Evolutionary conservation across 2,888 invertebrate species (phyloP), one percentile per base, ranked within the genome.

Genomic region (Pyrrhosoma nymphula): DNA sequence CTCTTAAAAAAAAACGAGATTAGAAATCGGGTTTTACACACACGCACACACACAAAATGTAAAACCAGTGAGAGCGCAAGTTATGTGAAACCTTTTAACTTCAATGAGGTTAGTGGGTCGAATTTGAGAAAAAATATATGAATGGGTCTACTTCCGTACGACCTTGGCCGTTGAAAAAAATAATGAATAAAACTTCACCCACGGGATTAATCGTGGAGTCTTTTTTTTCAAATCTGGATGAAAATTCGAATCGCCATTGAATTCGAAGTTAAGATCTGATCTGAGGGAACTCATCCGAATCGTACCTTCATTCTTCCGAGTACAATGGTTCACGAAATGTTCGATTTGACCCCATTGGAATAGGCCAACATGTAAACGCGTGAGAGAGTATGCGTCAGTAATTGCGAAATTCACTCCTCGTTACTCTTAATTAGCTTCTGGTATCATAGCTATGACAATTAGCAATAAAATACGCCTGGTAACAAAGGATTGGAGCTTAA

Each of bases 21-120:
- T 82, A 82, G 82, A 82, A 82, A 82, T 82, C 82, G 35, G 4
- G 14, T 82, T 82, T 35, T 69, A 20, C 12, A 47, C 60, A 20
- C 3, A 60, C 60, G 16, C 60, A 14, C 60, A 60, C 60, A 23
- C 26, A 2, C 82, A 16, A 82, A 16, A 12, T 2, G 30, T 82
- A 16, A 35, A 82, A 35, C 26, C 26, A 82, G 82, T 35, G 82
- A 35, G 35, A 82, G 35, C 30, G 82, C 35, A 26, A 82, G 82
- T 82, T 82, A 82, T 35, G 82, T 18, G 82, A 35, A 18, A 82
- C 82, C 82, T 69, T 26, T 47, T 47, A 6, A n/a, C 69, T 23
- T 35, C 82, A 82, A 82, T 35, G 35, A 16, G 82, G 82, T 82
- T 18, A 82, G 82, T 82, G 82, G 82, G 82, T 82, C 82, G 82